A percentile compares a stretch with the other conserved stretches of the same genome.
phyloP scores from a whole-genome alignment of 35 echinoderm and acorn worm species.

The Lytechinus pictus region DNA sequence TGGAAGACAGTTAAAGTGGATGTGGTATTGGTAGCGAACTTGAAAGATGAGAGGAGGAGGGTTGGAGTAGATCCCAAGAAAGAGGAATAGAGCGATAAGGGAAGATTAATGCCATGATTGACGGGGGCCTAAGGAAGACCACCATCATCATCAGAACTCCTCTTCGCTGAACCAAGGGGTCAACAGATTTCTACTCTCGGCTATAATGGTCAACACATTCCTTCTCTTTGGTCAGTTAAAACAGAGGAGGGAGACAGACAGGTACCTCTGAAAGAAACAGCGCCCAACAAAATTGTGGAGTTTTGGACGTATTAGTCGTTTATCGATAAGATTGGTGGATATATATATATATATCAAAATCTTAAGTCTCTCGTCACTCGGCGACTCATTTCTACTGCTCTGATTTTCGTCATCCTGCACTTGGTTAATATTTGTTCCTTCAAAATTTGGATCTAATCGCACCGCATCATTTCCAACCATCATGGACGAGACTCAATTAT shows the following conservation, averaged over 20 bases:
- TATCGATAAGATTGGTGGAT: not conserved
- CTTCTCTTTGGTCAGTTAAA: not conserved
- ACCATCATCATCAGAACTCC: constrained; percentile 4
- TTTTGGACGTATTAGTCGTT: not conserved
- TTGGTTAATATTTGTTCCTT: not conserved
- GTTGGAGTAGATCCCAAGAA: not conserved
- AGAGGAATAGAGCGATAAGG: constrained; percentile 37
- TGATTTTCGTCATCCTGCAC: not conserved
- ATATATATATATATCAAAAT: not conserved
- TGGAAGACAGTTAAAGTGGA: constrained; percentile 1
- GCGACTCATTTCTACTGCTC: not conserved
- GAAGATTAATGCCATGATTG: constrained; percentile 36
- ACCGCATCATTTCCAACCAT: not conserved
- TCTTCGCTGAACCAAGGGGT: not conserved
- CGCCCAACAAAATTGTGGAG: not conserved
- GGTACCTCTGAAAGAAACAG: not conserved
- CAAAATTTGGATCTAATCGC: not conserved
- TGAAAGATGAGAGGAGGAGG: constrained; percentile 22
- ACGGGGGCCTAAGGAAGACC: constrained; percentile 26
- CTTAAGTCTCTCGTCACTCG: not conserved
- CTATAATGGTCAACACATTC: constrained; percentile 45
- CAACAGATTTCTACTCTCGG: not conserved
- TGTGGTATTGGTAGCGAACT: constrained; percentile 28
- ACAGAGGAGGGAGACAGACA: not conserved
- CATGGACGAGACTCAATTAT: not conserved